Conservation (phyloP, 2,113 vertebrate genomes). For the Anthoscopus minutus region DNA sequence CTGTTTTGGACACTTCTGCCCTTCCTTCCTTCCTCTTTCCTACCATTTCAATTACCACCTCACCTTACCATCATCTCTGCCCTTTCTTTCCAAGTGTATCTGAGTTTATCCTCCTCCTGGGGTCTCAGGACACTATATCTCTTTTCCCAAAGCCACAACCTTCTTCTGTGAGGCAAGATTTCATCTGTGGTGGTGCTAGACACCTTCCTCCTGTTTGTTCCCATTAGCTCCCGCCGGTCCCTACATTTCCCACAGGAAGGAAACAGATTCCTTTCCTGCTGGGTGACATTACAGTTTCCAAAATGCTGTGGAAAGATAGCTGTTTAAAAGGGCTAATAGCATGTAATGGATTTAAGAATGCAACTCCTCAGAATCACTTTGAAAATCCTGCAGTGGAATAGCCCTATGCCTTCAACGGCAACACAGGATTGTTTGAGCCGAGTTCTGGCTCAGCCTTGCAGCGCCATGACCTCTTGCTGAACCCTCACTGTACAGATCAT, state of each 20-base stretch:
- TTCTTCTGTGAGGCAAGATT: background rate
- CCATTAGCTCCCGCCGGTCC: accelerated
- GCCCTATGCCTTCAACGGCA: background rate
- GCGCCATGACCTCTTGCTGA: accelerated
- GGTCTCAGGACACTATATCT: background rate
- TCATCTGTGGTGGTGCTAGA: background rate
- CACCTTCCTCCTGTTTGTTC: background rate
- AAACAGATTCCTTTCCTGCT: background rate
- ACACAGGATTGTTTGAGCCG: background rate
- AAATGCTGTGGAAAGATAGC: background rate
- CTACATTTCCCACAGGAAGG: background rate
- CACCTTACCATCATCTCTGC: background rate
- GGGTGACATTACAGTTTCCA: background rate
- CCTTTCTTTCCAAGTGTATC: background rate
- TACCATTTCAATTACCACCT: background rate
- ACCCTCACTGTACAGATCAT: background rate
- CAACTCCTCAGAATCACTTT: background rate
- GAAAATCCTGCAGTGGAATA: background rate
- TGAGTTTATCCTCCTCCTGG: background rate
- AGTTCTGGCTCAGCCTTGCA: background rate
- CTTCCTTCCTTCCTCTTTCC: background rate
- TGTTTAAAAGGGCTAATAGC: background rate
- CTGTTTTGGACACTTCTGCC: background rate
- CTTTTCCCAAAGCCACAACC: background rate
- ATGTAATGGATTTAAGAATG: background rate